Evolutionary conservation across 64 coral and sea anemone genomes (phyloP).

Genomic region (Cladopsammia gracilis): DNA sequence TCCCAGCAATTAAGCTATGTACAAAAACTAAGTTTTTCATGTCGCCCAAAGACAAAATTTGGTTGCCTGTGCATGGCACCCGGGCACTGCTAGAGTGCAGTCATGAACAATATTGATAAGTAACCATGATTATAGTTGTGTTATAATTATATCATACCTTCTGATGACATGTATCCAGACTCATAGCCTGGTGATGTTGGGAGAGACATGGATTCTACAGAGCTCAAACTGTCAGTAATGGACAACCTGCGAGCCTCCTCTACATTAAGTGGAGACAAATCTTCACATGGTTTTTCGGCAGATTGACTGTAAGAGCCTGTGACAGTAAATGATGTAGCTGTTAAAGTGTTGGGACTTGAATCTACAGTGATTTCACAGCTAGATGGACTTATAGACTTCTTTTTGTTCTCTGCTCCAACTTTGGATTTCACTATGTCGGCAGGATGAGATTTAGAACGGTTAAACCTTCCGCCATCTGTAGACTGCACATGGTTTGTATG

Average conservation of each 20-base stretch:
- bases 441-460: constrained; percentile 3
- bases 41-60: too few relatives aligned
- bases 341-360: neutral
- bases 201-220: constrained; percentile 1
- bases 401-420: neutral
- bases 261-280: constrained; percentile 5
- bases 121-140: too few relatives aligned
- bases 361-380: neutral
- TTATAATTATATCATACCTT: neutral
- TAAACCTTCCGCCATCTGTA: neutral
- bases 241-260: neutral
- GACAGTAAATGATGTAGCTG: neutral
- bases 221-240: constrained; percentile 20
- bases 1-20: too few relatives aligned
- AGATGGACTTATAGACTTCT: neutral
- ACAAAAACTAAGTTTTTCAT: too few relatives aligned
- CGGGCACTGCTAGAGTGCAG: too few relatives aligned
- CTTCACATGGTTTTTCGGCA: neutral
- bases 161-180: constrained; percentile 28
- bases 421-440: too few relatives aligned
- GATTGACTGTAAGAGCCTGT: neutral
- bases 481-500: too few relatives aligned
- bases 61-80: too few relatives aligned
- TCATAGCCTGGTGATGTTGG: constrained; percentile 35
- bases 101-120: too few relatives aligned